Base-by-base conservation (phyloP, 2,797 vertebrate species). In the Chrysolophus pictus region DNA sequence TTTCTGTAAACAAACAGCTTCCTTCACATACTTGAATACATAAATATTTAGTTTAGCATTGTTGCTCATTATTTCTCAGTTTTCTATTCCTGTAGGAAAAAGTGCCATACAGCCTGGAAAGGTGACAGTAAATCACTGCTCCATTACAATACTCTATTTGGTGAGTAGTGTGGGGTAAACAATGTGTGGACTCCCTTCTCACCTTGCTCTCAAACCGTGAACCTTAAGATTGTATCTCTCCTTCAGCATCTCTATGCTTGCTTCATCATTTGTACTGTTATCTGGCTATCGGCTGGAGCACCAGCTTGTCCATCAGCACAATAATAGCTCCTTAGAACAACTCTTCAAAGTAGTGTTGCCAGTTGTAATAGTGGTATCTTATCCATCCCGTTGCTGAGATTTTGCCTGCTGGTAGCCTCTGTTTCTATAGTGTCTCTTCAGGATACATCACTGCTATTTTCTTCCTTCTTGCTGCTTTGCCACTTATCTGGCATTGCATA, bases 1-100 rank as follows among this genome's bases (percentile, higher is more conserved):
- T 94, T 95, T 95, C 53, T 87, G 85, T 90, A 74, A 94, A 88
- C 75, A 95, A 95, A 93, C 60, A 94, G 60, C 56, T 92, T 81
- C 44, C 53, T 84, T 87, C 83, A 13, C 74, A 55, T 11, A 37
- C 72, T 42, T 63, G 96, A 90, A 95, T 90, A 55, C 71, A 79
- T 68, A 91, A 74, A 59, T 58, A 37, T 29, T 94, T 89, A 78
- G 62, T 88, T 67, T 67, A 42, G 42, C 59, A 10, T 47, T 73
- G 55, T 29, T 59, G 46, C 69, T 88, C 5, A 3, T n/a, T 65
- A 39, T 49, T 84, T 70, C 79, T 60, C 76, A 53, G 33, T 46
- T 92, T 78, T 35, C 33, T 12, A 2, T 73, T 84, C 37, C 78
- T 87, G 88, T 47, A 63, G 88, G 49, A 63, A 47, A 73, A 60